These are phyloP conservation scores for Arothron firmamentum DNA, from an alignment of 2,113 vertebrate genomes.

Conservation along the genomic window DNA sequence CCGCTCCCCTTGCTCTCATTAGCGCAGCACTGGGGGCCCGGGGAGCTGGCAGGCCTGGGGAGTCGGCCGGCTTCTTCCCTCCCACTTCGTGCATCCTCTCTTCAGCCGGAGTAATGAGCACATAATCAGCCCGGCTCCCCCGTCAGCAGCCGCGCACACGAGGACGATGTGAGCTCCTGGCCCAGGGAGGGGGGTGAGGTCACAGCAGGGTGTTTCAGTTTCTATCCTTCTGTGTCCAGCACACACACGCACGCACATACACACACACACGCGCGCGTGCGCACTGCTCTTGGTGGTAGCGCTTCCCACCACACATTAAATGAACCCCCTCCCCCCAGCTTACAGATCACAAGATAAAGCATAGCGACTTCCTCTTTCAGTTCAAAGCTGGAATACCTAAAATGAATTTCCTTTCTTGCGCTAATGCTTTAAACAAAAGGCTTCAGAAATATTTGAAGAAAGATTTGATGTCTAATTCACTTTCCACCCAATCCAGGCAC, in stretches of 20 bases:
- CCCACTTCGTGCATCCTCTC: conserved; percentile 48
- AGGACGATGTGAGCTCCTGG: conserved; percentile 66
- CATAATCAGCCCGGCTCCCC: conserved; percentile 74
- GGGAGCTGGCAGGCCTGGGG: conserved; percentile 69
- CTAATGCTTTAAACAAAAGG: neutral
- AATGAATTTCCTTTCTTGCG: conserved; percentile 29
- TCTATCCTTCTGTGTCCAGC: conserved; percentile 30
- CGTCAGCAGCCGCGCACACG: conserved; percentile 66
- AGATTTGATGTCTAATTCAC: conserved; percentile 1
- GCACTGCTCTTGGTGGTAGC: conserved; percentile 18
- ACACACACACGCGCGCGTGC: too few species aligned
- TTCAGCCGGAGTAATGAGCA: conserved; percentile 71
- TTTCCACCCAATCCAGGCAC: neutral
- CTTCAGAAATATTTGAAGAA: neutral
- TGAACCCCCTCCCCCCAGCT: conserved; percentile 32
- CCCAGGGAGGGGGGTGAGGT: conserved; percentile 56
- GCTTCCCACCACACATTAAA: conserved; percentile 42
- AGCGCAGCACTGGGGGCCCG: conserved; percentile 61
- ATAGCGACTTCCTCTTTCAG: conserved; percentile 40
- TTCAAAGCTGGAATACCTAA: conserved; percentile 32
- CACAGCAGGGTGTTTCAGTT: conserved; percentile 51
- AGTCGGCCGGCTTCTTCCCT: conserved; percentile 63
- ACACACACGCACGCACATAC: neutral
- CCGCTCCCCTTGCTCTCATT: conserved; percentile 75
- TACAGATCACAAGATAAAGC: conserved; percentile 46